Evolutionary conservation across 2,113 vertebrate species (phyloP), one percentile per base, ranked within the genome.

Genomic region (Epinephelus moara): DNA sequence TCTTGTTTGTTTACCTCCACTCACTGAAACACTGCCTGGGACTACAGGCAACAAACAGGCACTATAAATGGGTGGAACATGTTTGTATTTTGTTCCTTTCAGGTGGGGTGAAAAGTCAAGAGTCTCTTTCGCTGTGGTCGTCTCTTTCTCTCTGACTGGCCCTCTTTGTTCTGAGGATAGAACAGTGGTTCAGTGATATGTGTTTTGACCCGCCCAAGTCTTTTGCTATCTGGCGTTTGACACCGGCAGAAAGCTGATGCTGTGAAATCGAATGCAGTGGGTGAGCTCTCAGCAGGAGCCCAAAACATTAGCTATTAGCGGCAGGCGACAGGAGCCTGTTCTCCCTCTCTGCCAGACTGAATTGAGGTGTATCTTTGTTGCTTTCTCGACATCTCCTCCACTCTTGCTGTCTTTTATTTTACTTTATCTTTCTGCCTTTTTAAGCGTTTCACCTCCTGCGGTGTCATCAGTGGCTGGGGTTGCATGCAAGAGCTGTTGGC

Each of bases 211-310:
- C 27, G 18, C 75, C 73, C 23, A 7, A 1, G 56, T 67, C 82
- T 30, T 64, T 70, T 68, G 10, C 64, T 84, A 37, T 83, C 80
- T 88, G 53, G 1, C 78, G 88, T 91, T 76, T 90, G 81, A 87
- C 90, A 88, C 87, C 52, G 13, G 68, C 75, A 81, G 78, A 89
- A 70, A 73, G 79, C 64, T 53, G 75, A 85, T 69, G 79, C 85
- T 89, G 75, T 78, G 83, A 91, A 88, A 88, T 89, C 8, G 55
- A 88, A 91, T 75, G 78, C 75, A 72, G 69, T 59, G 71, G 79
- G 45, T 70, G 76, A 87, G 84, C 67, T 61, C 82, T 79, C 86
- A 76, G 84, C 78, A 59, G 87, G 87, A 62, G 64, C 47, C 60
- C 73, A 37, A 82, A 86, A 84, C 72, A 85, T 89, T 76, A 67